A percentile compares a stretch with the other conserved stretches of the same genome.
These are phyloP conservation scores for Apotomis betuletana DNA, from an alignment of 2,888 invertebrate species.

Conservation along the genomic window DNA sequence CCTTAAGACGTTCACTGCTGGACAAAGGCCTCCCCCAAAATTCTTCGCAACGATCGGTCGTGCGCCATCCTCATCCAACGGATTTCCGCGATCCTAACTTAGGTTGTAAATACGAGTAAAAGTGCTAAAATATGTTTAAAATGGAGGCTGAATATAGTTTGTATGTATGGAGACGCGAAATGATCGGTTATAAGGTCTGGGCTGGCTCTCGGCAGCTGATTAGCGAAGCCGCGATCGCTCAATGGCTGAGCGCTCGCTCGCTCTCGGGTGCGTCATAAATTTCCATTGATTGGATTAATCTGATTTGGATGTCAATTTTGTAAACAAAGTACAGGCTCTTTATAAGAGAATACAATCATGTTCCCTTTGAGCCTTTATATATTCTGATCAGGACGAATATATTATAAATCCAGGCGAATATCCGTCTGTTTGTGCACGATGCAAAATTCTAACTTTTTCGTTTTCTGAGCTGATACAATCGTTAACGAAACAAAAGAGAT, in stretches of 20 bases:
- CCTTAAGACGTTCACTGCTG: too few relatives aligned
- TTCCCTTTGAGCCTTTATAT: constrained; percentile 61
- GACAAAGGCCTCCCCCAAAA: too few relatives aligned
- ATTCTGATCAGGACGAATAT: constrained; percentile 73
- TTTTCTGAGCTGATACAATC: constrained; percentile 61
- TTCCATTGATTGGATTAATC: constrained; percentile 84
- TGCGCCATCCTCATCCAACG: too few relatives aligned
- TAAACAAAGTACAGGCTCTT: constrained; percentile 75
- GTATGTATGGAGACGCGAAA: neutral
- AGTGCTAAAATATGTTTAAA: neutral
- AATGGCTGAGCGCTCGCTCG: constrained; percentile 68
- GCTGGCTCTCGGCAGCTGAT: constrained; percentile 64
- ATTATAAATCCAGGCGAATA: constrained; percentile 62
- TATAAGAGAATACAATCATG: constrained; percentile 76
- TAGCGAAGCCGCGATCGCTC: constrained; percentile 74
- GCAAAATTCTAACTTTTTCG: constrained; percentile 50
- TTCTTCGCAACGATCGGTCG: too few relatives aligned
- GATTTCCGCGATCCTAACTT: too few relatives aligned
- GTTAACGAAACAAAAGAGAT: constrained; percentile 69
- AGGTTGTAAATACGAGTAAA: neutral
- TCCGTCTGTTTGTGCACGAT: constrained; percentile 57
- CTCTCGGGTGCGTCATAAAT: constrained; percentile 82
- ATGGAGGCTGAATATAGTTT: neutral
- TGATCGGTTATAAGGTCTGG: constrained; percentile 54
- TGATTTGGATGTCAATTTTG: constrained; percentile 83